Evolutionary conservation across 2,888 invertebrate genomes (phyloP), one percentile per base, ranked within the genome.

Genomic region (Corythucha ciliata): DNA sequence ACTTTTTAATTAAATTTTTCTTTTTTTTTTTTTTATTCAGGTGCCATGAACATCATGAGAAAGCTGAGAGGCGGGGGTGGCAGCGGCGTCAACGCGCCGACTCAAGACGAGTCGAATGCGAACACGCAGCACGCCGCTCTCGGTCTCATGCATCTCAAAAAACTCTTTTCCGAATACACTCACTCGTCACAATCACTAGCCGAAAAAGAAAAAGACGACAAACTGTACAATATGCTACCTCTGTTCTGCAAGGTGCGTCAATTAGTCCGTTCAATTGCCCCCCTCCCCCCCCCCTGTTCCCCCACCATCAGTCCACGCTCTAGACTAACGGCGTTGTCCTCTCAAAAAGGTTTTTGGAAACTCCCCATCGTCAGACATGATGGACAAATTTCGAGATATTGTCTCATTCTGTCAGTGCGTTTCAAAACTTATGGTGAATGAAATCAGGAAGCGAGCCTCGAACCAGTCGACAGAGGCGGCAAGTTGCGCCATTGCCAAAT

Each of bases 401-500:
- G 73, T 91, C 50, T 84, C 90, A 59, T 96, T 96, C 68, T 90
- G 90, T 64, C 89, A 90, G 66, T 89, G 92, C 75, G 89, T 93
- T 1, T 93, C 94, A 1, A 81, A 88, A 59, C 74, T 96, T 21
- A 92, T 97, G 87, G 97, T 97, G n/a, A 82, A 84, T 14, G 96
- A 97, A 72, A 94, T 97, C 61, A 75, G 94, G 48, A 81, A 86
- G 64, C 76, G 93, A 61, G 98, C 97, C 12, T 91, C 93, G 52
- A 96, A 96, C 70, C 94, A 96, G 69, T 93, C 88, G 64, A 83
- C 90, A 32, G 93, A 92, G 69, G 86, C 90, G 48, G 97, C 98
- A 27, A 94, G 96, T 63, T 87, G 87, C 73, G 91, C 93, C 16
- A 97, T 98, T 63, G 93, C 93, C 7, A 89, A 90, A 69, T 97